Conservation (phyloP, 2,888 invertebrate genomes). For the Mongoloraphidia duomilia region DNA sequence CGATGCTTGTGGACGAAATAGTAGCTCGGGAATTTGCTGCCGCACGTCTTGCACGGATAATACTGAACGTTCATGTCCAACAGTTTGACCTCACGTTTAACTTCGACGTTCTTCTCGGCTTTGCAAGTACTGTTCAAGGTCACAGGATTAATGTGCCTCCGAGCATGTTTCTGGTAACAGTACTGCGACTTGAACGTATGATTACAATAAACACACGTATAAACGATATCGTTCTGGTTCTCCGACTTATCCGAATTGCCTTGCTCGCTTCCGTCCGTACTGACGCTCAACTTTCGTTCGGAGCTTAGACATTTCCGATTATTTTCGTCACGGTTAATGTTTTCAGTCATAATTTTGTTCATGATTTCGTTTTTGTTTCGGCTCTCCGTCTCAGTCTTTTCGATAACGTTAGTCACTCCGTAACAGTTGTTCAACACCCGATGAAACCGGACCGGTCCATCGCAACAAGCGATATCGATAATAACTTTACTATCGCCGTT, state of each 20-base stretch:
- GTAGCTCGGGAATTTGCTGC: slow-evolving; percentile 83
- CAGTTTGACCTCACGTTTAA: slow-evolving; percentile 44
- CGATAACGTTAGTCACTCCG: slow-evolving; percentile 25
- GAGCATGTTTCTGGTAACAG: slow-evolving; percentile 69
- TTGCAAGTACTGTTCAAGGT: slow-evolving; percentile 25
- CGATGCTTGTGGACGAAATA: slow-evolving; percentile 88
- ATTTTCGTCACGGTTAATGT: slow-evolving; percentile 26
- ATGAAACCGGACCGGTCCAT: slow-evolving; percentile 78
- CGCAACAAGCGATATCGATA: slow-evolving; percentile 80
- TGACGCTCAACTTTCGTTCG: background rate
- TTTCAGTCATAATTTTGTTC: slow-evolving; percentile 30
- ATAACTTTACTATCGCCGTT: slow-evolving; percentile 39
- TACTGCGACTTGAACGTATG: slow-evolving; percentile 74
- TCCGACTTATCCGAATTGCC: slow-evolving; percentile 12
- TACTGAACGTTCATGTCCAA: slow-evolving; percentile 73
- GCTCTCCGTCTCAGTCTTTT: slow-evolving; percentile 24
- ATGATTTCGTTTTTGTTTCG: slow-evolving; percentile 23
- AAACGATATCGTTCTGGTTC: slow-evolving; percentile 22
- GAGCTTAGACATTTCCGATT: slow-evolving; percentile 21
- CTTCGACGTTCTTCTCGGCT: slow-evolving; percentile 20
- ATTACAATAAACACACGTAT: slow-evolving; percentile 60
- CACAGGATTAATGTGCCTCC: slow-evolving; percentile 50
- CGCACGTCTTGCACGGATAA: slow-evolving; percentile 87
- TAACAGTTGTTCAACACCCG: slow-evolving; percentile 75
- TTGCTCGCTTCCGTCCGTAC: slow-evolving; percentile 13